Evolutionary conservation across 2,113 vertebrate species (phyloP), one percentile per base, ranked within the genome.

Genomic region (Jaculus jaculus): DNA sequence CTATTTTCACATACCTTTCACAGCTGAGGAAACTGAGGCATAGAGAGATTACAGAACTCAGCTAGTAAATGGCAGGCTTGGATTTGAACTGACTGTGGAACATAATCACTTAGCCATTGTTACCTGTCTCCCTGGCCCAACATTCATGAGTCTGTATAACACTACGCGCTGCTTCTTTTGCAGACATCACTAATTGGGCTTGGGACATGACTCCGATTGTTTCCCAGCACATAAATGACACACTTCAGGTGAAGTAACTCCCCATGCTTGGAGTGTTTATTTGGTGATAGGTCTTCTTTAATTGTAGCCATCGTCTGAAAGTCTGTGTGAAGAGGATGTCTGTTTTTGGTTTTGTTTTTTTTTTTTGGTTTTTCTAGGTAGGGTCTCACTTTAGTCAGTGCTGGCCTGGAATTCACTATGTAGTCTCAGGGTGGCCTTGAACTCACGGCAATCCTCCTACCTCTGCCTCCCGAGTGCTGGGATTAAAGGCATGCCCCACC

Each of bases 241-340:
- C 5, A 24, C 15, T 61, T 74, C 34, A 47, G 68, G 51, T 83
- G 65, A 89, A 58, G 32, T 68, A 54, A 3, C 51, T 51, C 77
- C 47, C 58, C 37, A 17, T 26, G 30, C 73, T 71, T 79, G 47
- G 69, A 51, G 24, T 79, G 65, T 95, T 90, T 93, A 74, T 63
- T n/a, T 82, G 90, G 84, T 47, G 66, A 73, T 28, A 54, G 82
- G 78, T 84, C 68, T 86, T 87, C 10, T 12, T n/a, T 60, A 73
- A 47, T 26, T 78, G 60, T 61, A 88, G n/a, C 54, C n/a, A 65
- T 37, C 61, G 42, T 81, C 68, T 23, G 58, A 73, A 54, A 80
- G 72, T 20, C 78, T 91, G 15, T 39, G 47, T 51, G 47, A 72
- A 73, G 30, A 71, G 47, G 78, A 68, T 80, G n/a, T n/a, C n/a